phyloP scores from a whole-genome alignment of 2,797 vertebrate genomes.

The Typhlichthys subterraneus region DNA sequence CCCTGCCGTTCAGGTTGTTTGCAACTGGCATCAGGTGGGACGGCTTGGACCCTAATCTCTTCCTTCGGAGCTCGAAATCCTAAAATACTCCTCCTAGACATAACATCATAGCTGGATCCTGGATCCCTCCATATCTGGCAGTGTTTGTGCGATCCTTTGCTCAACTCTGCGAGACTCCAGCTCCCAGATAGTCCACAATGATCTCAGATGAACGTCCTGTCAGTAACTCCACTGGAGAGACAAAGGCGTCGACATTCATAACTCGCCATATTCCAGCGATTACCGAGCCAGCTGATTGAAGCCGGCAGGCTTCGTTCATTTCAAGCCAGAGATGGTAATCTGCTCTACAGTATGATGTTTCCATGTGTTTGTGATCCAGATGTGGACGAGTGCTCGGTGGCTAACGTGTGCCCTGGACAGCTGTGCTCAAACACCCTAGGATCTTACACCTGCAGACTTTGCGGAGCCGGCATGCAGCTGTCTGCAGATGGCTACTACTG shows the following conservation, averaged over 20 bases:
- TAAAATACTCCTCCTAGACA: slow-evolving; percentile 66
- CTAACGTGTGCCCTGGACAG: slow-evolving; percentile 63
- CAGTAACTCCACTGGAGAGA: slow-evolving; percentile 47
- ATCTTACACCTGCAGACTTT: slow-evolving; percentile 69
- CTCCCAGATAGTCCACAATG: slow-evolving; percentile 61
- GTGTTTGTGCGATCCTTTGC: slow-evolving; percentile 46
- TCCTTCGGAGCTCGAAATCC: slow-evolving; percentile 47
- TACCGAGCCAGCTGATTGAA: slow-evolving; percentile 54
- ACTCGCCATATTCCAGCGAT: slow-evolving; percentile 38
- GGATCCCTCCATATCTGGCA: slow-evolving; percentile 55
- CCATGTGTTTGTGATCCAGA: slow-evolving; percentile 65
- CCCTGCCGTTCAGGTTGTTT: slow-evolving; percentile 65
- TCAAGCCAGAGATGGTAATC: slow-evolving; percentile 60
- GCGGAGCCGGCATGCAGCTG: slow-evolving; percentile 55
- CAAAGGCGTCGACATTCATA: slow-evolving; percentile 53
- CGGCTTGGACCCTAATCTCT: slow-evolving; percentile 55
- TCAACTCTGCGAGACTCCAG: slow-evolving; percentile 55
- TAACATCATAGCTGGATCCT: slow-evolving; percentile 73
- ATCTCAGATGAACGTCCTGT: slow-evolving; percentile 54
- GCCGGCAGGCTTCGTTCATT: slow-evolving; percentile 53
- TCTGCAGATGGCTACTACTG: slow-evolving; percentile 53
- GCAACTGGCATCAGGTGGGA: slow-evolving; percentile 75
- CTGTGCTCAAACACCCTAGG: slow-evolving; percentile 69
- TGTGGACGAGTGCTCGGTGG: slow-evolving; percentile 72
- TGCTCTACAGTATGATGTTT: slow-evolving; percentile 42